phyloP scores from a whole-genome alignment of 2,888 invertebrate genomes.

The Phaedon cochleariae region DNA sequence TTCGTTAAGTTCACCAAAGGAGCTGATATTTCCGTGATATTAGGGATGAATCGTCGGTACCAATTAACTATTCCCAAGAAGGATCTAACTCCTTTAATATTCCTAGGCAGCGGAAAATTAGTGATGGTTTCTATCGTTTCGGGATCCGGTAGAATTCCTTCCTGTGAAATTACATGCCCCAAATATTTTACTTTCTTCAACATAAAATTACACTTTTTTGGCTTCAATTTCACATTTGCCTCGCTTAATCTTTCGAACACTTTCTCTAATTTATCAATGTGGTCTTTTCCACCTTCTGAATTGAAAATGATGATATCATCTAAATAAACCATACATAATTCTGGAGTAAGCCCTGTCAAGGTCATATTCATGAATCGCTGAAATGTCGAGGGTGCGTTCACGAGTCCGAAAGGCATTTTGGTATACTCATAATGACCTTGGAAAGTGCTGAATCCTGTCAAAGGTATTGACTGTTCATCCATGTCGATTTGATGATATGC shows the following conservation, averaged over 20 bases:
- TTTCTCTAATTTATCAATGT: conserved; percentile 27
- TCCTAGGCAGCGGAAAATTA: conserved; percentile 15
- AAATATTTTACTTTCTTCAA: conserved; percentile 25
- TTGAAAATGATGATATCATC: conserved; percentile 27
- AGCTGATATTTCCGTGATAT: conserved; percentile 14
- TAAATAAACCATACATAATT: conserved; percentile 26
- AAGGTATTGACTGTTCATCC: conserved; percentile 22
- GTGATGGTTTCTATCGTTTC: conserved; percentile 19
- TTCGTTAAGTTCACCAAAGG: conserved; percentile 25
- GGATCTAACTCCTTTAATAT: conserved; percentile 19
- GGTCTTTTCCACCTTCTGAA: conserved; percentile 22
- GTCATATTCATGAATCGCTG: conserved; percentile 32
- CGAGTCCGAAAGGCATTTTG: conserved; percentile 34
- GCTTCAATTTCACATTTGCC: conserved; percentile 23
- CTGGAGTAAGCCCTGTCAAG: conserved; percentile 20
- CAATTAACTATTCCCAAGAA: conserved; percentile 33
- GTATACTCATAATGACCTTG: conserved; percentile 30
- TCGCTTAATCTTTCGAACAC: conserved; percentile 22
- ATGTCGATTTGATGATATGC: conserved; percentile 30
- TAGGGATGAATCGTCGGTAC: conserved; percentile 31
- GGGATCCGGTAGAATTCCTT: conserved; percentile 24
- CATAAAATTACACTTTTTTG: conserved; percentile 28
- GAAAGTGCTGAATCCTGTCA: conserved; percentile 29
- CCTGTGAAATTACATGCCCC: conserved; percentile 24
- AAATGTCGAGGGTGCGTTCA: conserved; percentile 28